These are phyloP conservation scores for Dolichomitus sp. DNA, from an alignment of 2,888 invertebrate species.

Conservation along the genomic window DNA sequence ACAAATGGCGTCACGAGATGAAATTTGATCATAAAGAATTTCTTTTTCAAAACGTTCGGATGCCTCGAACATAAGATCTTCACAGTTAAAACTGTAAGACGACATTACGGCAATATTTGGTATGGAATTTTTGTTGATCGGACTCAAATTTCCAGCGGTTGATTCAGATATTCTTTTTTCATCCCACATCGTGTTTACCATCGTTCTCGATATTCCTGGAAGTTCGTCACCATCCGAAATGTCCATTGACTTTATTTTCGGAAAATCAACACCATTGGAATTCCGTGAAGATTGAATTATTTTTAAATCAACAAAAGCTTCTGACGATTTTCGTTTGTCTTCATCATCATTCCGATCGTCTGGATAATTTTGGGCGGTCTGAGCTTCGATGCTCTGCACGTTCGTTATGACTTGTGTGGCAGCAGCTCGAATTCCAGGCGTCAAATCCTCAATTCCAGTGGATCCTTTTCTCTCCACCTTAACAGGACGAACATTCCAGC, in stretches of 20 bases:
- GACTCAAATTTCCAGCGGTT: neutral
- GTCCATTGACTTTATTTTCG: neutral
- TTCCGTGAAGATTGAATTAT: neutral
- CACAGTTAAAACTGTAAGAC: conserved; percentile 12
- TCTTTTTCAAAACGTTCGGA: conserved; percentile 58
- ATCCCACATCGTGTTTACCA: conserved; percentile 18
- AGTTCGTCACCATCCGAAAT: conserved; percentile 3
- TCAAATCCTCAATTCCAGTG: neutral
- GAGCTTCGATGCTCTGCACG: neutral
- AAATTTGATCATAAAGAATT: conserved; percentile 60
- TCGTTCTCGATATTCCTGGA: conserved; percentile 11
- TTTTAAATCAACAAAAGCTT: neutral
- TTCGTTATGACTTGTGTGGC: neutral
- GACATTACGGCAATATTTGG: conserved; percentile 8
- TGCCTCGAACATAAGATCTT: conserved; percentile 11
- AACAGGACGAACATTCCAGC: neutral
- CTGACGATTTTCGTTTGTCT: neutral
- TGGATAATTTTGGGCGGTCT: neutral
- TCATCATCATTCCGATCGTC: neutral
- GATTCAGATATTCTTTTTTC: neutral
- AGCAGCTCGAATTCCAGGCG: neutral
- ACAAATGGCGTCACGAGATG: conserved; percentile 28
- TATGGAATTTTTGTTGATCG: neutral
- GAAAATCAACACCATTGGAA: neutral
- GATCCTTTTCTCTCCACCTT: neutral